phyloP scores from a whole-genome alignment of 2,113 vertebrate genomes.

The Pituophis catenifer region DNA sequence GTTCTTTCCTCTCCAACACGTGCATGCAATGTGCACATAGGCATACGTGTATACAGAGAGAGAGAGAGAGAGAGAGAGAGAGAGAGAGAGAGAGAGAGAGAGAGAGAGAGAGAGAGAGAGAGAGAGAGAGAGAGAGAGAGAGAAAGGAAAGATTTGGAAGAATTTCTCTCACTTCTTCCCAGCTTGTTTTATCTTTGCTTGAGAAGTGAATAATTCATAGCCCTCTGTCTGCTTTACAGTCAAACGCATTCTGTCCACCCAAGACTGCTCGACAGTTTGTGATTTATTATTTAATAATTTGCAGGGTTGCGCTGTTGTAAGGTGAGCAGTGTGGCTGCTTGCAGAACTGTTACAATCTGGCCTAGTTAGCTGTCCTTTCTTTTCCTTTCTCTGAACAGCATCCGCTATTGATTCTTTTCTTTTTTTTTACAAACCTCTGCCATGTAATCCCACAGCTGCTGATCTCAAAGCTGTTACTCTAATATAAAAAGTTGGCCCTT shows the following conservation, averaged over 20 bases:
- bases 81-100: too few relatives aligned
- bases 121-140: too few relatives aligned
- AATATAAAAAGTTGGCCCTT: constrained; percentile 78
- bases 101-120: accelerated
- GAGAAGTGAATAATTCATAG: constrained; percentile 87
- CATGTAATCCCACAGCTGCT: constrained; percentile 75
- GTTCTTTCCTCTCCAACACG: constrained; percentile 34
- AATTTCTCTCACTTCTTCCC: constrained; percentile 79
- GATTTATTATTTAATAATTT: constrained; percentile 95
- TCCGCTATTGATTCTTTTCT: constrained; percentile 82
- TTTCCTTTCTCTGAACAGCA: constrained; percentile 82
- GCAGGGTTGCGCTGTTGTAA: constrained; percentile 83
- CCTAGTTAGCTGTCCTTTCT: constrained; percentile 90
- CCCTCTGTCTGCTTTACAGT: constrained; percentile 83
- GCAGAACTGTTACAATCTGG: constrained; percentile 86
- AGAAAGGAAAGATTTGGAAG: constrained; percentile 73
- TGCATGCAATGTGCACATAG: neutral
- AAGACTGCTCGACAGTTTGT: constrained; percentile 84
- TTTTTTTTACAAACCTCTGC: constrained; percentile 75
- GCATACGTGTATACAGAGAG: accelerated
- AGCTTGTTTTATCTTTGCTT: constrained; percentile 85
- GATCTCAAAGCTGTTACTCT: constrained; percentile 80
- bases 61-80: too few relatives aligned
- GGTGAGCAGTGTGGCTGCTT: constrained; percentile 83
- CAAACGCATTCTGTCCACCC: constrained; percentile 86